Evolutionary conservation across 2,797 vertebrate genomes (phyloP).

Genomic region (Anguilla pacifica): DNA sequence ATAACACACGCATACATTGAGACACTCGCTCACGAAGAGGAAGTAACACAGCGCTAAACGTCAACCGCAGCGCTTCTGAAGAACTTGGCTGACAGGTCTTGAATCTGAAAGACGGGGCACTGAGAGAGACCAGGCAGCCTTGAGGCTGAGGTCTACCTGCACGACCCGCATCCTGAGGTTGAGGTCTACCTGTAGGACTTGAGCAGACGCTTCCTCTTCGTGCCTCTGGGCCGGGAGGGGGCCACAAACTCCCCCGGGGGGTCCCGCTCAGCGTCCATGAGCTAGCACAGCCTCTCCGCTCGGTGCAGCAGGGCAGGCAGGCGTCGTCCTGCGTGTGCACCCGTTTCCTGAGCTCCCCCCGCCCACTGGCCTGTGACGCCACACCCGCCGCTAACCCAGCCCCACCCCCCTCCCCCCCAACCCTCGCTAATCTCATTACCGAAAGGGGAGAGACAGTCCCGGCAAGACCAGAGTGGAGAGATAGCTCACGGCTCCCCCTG

Average conservation of each 20-base stretch:
- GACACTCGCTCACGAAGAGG: background rate
- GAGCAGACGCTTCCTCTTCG: slow-evolving; percentile 7
- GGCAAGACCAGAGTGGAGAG: background rate
- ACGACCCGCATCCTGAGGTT: too few relatives aligned
- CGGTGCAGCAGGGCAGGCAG: background rate
- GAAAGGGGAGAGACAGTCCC: background rate
- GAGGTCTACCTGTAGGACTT: background rate
- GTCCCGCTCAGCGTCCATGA: background rate
- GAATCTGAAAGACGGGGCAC: background rate
- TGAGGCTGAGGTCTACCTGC: too few relatives aligned
- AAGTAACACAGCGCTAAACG: background rate
- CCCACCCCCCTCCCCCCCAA: background rate
- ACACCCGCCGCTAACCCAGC: background rate
- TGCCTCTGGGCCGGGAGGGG: background rate
- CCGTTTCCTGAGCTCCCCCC: background rate
- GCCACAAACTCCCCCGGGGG: background rate
- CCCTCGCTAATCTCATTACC: slow-evolving; percentile 5
- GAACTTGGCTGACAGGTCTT: background rate
- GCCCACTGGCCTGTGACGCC: background rate
- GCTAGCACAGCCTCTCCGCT: background rate
- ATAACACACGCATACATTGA: background rate
- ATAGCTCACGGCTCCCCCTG: background rate
- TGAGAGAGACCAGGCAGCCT: background rate
- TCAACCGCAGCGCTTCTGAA: background rate
- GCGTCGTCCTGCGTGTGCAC: background rate